These are phyloP conservation scores for Propithecus perrieri DNA, from an alignment of 2,797 vertebrate genomes.

Conservation along the genomic window DNA sequence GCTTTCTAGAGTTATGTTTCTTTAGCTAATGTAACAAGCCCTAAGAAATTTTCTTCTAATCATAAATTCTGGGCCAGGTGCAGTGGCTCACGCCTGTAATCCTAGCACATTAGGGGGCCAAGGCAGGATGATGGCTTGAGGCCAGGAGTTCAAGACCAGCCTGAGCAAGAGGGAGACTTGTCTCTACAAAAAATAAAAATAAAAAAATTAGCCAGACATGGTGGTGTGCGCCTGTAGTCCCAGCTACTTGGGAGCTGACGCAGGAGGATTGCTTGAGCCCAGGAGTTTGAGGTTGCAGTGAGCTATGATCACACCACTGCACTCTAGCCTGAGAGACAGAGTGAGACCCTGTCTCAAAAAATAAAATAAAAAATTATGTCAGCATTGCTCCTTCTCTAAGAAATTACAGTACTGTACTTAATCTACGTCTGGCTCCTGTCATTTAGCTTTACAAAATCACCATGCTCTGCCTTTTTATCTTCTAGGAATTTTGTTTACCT, in stretches of 20 bases:
- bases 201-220: neutral
- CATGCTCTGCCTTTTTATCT: neutral
- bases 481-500: slow-evolving; percentile 27
- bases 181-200: neutral
- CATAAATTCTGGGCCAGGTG: neutral
- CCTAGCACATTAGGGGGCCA: neutral
- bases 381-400: neutral
- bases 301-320: neutral
- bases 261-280: neutral
- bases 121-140: neutral
- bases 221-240: too few species aligned
- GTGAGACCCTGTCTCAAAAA: neutral
- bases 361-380: neutral
- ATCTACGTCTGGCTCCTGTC: neutral
- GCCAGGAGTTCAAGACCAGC: neutral
- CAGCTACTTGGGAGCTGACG: neutral
- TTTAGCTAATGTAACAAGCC: neutral
- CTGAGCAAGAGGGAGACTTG: neutral
- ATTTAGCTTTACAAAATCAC: neutral
- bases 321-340: neutral
- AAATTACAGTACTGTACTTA: neutral
- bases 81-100: neutral
- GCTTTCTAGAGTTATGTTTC: neutral
- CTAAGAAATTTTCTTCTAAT: slow-evolving; percentile 11
- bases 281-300: neutral